Base-by-base conservation (phyloP, 2,113 vertebrate genomes). In the Myrmophylax atrothorax region DNA sequence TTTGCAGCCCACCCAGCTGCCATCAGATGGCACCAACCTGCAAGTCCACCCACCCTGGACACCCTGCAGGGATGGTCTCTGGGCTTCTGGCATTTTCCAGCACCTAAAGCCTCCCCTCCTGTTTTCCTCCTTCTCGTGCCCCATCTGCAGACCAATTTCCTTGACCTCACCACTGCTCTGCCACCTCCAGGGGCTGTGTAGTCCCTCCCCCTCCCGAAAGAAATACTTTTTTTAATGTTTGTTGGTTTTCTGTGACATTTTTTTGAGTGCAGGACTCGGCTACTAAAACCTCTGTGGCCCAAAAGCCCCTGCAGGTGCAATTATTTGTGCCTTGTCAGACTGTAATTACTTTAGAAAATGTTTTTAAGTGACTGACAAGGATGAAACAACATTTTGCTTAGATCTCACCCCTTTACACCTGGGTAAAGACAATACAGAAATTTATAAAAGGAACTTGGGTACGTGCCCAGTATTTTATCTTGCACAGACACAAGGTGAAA, bases 401-500 rank as follows among this genome's bases (percentile, higher is more conserved):
- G 85, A 67, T 94, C 91, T 84, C 91, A 73, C 84, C 92, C 89
- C 67, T 94, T 89, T 81, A 89, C 91, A 95, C 94, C 91, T 94
- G 92, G 93, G 95, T 95, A 92, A 93, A 96, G 96, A 93, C 84
- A 37, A 33, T 87, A 81, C 90, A 70, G 59, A 89, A 89, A 90
- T 88, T 75, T 93, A 84, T 83, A 96, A 93, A 93, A 94, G 94
- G 91, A 88, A 89, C 73, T 95, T 95, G 86, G 94, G 96, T 95
- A 80, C 7, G 44, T 97, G 90, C 94, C 80, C 91, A 90, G 87
- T 94, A 93, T 97, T 96, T 95, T 93, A 95, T 97, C 96, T 95
- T 83, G 90, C 93, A 68, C 87, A 97, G 97, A 97, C 96, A 96
- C 96, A 97, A 97, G 97, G 97, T 97, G 97, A 97, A 97, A 96